phyloP scores from a whole-genome alignment of 1,140 invertebrate genomes.

The Notospermus geniculatus region DNA sequence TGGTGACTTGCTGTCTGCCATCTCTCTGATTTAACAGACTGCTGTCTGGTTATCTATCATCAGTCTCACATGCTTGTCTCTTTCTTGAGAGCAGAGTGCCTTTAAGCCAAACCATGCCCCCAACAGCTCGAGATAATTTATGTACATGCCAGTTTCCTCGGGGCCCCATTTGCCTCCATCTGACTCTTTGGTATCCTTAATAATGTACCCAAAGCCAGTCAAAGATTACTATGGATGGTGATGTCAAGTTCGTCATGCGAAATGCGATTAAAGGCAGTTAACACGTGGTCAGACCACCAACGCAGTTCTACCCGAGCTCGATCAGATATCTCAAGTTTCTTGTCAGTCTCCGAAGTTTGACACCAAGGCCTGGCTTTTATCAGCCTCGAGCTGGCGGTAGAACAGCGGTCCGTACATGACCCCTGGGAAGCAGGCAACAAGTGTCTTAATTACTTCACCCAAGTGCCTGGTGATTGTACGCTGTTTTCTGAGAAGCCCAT shows the following conservation, averaged over 20 bases:
- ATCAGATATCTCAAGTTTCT: neutral
- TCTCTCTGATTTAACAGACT: too few species aligned
- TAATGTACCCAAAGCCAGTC: neutral
- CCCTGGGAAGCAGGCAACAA: neutral
- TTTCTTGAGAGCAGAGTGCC: too few species aligned
- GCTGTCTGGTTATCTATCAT: too few species aligned
- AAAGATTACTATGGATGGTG: neutral
- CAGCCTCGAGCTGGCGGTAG: neutral
- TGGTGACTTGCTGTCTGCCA: too few species aligned
- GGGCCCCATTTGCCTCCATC: too few species aligned
- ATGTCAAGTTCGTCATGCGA: neutral
- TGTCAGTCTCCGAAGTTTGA: neutral
- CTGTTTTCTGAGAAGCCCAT: neutral
- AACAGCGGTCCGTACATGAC: neutral
- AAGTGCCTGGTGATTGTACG: neutral
- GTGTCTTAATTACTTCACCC: conserved; percentile 1
- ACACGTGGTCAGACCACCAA: neutral
- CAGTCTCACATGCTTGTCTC: too few species aligned
- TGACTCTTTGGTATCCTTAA: too few species aligned
- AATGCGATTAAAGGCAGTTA: neutral
- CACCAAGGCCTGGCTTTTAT: conserved; percentile 1
- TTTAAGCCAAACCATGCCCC: too few species aligned
- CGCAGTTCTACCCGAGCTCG: neutral
- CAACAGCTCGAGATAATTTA: too few species aligned
- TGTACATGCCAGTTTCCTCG: too few species aligned